A percentile compares a stretch with the other conserved stretches of the same genome.
Evolutionary conservation across 2,113 vertebrate species (phyloP).

Genomic region (Bettongia penicillata): DNA sequence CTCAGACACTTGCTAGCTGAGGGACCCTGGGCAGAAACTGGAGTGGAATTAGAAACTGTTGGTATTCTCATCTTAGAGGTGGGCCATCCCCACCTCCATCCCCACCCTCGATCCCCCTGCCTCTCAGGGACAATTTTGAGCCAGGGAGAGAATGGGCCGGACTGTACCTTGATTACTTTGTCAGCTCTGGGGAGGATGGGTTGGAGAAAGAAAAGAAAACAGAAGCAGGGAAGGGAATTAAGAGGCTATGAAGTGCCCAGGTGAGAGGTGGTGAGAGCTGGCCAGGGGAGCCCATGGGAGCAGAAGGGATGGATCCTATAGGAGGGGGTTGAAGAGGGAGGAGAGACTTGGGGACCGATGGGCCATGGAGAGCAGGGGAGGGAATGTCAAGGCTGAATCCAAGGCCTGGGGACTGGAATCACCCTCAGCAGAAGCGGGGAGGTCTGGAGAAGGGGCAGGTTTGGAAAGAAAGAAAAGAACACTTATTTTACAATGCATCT

Average conservation of each 20-base stretch:
- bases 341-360: too few species aligned
- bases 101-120: too few species aligned
- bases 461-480: not conserved
- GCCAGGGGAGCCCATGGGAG: too few species aligned
- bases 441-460: not conserved
- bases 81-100: too few species aligned
- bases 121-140: too few species aligned
- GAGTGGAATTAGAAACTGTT: too few species aligned
- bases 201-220: not conserved
- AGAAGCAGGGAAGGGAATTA: not conserved
- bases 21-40: too few species aligned
- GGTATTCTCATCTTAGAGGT: too few species aligned
- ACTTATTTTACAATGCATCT: not conserved
- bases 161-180: not conserved
- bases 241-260: not conserved
- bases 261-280: not conserved
- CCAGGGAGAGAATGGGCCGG: too few species aligned
- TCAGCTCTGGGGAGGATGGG: not conserved
- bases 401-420: too few species aligned
- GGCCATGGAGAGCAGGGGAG: not conserved
- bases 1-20: too few species aligned
- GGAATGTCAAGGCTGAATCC: not conserved
- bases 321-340: not conserved
- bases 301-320: not conserved
- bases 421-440: too few species aligned